Conservation (phyloP, 2,888 invertebrate genomes). For the Colletes collaris region DNA sequence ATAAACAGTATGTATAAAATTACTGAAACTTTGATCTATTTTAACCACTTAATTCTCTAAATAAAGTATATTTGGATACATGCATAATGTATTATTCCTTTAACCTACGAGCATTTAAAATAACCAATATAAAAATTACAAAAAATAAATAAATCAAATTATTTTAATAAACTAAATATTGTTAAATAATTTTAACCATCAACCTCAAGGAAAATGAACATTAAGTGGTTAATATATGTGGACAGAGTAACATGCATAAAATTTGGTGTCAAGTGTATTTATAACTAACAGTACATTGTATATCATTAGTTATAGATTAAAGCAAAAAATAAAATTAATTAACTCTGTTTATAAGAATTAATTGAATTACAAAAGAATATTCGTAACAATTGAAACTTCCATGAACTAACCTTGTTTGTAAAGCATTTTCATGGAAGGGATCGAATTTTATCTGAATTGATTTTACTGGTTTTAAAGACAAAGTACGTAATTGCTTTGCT, state of each 20-base stretch:
- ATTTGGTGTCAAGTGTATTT: neutral
- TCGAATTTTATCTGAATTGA: conserved; percentile 92
- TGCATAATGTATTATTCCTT: neutral
- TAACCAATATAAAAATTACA: no score
- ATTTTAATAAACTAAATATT: no score
- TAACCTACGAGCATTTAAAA: neutral
- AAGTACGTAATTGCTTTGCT: conserved; percentile 87
- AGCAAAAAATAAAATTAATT: neutral
- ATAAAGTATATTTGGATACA: no score
- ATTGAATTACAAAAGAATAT: conserved; percentile 1
- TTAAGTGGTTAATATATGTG: no score
- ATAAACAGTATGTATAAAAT: no score
- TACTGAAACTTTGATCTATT: no score
- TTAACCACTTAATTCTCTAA: no score
- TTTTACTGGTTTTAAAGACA: conserved; percentile 92
- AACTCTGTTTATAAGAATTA: neutral
- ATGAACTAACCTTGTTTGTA: conserved; percentile 85
- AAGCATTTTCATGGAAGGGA: conserved; percentile 90
- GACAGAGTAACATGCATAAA: neutral
- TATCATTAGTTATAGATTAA: neutral
- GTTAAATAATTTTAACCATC: no score
- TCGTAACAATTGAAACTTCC: neutral
- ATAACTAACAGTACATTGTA: neutral
- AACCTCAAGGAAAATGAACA: no score
- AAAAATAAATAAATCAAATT: no score